Evolutionary conservation across 1,140 invertebrate genomes (phyloP).

Genomic region (Macrostomum lignano): DNA sequence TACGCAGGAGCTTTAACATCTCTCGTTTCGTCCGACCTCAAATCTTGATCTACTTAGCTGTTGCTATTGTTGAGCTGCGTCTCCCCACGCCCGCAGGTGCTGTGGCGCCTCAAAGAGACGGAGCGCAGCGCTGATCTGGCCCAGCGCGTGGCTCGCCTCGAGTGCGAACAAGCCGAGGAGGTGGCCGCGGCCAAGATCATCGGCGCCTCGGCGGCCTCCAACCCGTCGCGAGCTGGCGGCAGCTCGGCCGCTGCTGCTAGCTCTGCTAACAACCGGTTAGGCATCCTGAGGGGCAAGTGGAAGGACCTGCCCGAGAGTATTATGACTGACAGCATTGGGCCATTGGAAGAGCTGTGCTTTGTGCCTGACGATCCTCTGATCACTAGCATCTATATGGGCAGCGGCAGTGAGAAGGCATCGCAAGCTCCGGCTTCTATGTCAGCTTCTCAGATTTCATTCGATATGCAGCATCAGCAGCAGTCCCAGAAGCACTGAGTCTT

Average conservation of each 20-base stretch:
- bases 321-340: conserved; percentile 6
- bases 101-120: too few species aligned
- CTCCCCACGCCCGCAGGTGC: too few species aligned
- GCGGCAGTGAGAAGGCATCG: too few species aligned
- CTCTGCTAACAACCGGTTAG: too few species aligned
- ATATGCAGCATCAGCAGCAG: too few species aligned
- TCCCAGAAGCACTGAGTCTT: too few species aligned
- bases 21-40: too few species aligned
- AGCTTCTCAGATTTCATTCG: too few species aligned
- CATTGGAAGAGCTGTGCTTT: conserved; percentile 4
- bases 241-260: background rate
- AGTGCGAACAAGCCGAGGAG: background rate
- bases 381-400: conserved; percentile 5
- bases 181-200: background rate
- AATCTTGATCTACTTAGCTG: too few species aligned
- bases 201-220: background rate
- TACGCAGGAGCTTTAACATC: too few species aligned
- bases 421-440: too few species aligned
- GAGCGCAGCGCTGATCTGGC: background rate
- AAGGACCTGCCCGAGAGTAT: conserved; percentile 4
- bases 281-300: conserved; percentile 4
- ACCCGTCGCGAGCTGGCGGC: background rate
- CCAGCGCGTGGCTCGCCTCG: background rate
- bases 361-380: conserved; percentile 6
- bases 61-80: too few species aligned